Base-by-base conservation (phyloP, 2,797 vertebrate genomes). In the Acipenser oxyrinchus region DNA sequence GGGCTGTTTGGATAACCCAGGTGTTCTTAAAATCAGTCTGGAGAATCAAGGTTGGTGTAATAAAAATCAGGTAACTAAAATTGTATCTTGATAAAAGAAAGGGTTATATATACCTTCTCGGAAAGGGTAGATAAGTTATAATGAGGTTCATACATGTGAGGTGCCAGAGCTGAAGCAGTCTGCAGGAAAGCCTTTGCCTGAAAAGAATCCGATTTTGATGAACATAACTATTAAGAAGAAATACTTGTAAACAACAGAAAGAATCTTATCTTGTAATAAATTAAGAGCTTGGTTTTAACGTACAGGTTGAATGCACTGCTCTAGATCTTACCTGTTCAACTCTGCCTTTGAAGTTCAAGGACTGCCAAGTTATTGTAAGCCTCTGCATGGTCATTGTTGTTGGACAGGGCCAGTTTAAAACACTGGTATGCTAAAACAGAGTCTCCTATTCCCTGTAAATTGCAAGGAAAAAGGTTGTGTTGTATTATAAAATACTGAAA, bases 361-460 rank as follows among this genome's bases (percentile, higher is more conserved):
- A 98, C 93, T 0, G 95, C 94, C 75, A 99, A 79, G 79, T 99
- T 98, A 83, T 99, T 99, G 79, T 96, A 98, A 60, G 96, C 94
- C 76, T 99, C 96, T 0, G 95, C 93, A 0, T 96, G 92, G 76
- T 93, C 74, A 1, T 97, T 97, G 73, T 95, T 95, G 79, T 92
- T 93, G 74, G 92, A 89, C 79, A 99, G 82, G 0, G 95, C 83
- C 67, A 99, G 86, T 83, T 91, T 92, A 80, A 96, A 96, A 82
- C 95, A 97, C 81, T 98, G 97, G 74, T 94, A 92, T 65, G 95
- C 94, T 83, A 99, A 79, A 52, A 80, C 92, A 68, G 88, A 73
- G 69, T 99, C 97, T 59, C 93, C 94, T 60, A 94, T 92, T 12
- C 96, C 96, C 97, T 99, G 73, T 23, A 59, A 73, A 81, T 49